Evolutionary conservation across 2,888 invertebrate genomes (phyloP).

Genomic region (Chrysolina americana): DNA sequence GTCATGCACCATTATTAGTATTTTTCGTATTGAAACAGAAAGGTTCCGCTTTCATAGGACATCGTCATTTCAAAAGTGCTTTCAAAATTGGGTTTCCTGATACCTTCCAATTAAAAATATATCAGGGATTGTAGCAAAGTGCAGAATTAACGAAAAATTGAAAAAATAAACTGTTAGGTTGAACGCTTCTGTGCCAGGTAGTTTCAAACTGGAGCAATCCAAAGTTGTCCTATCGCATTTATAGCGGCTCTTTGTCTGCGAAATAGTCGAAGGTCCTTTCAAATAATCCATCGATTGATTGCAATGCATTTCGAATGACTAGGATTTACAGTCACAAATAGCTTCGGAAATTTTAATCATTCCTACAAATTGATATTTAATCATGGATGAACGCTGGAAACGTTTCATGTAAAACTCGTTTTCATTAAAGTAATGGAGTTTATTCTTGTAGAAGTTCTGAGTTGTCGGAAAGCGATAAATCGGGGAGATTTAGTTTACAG

Average conservation of each 20-base stretch:
- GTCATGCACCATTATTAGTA: no score
- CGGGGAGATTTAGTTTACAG: not conserved
- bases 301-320: constrained; percentile 2
- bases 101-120: no score
- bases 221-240: no score
- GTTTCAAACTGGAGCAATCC: no score
- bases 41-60: no score
- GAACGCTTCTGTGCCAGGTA: no score
- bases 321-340: constrained; percentile 11
- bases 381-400: constrained; percentile 8
- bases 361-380: constrained; percentile 22
- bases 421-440: constrained; percentile 23
- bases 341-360: constrained; percentile 20
- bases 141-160: no score
- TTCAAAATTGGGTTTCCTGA: no score
- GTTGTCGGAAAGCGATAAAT: not conserved
- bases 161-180: no score
- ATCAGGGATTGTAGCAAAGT: no score
- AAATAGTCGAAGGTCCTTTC: not conserved
- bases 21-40: no score
- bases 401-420: constrained; percentile 20
- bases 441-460: constrained; percentile 14
- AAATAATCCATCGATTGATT: not conserved
- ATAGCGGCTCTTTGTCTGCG: not conserved
- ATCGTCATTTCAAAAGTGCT: no score